Conservation (phyloP, 2,797 vertebrate species). For the Labeo calbasu region DNA sequence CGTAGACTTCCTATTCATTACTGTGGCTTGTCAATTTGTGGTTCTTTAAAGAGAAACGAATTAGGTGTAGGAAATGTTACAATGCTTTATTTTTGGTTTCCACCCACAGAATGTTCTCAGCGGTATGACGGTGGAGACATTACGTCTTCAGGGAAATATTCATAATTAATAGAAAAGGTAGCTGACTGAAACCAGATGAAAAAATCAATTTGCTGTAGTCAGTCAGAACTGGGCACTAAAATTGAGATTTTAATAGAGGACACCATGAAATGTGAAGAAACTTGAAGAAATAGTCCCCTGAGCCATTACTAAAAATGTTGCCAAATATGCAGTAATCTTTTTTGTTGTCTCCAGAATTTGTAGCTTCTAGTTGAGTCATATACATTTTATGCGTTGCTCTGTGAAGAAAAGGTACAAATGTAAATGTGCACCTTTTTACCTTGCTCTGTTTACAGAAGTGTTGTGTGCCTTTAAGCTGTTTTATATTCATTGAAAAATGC, state of each 20-base stretch:
- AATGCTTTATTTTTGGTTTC: slow-evolving; percentile 1
- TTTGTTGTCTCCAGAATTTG: neutral
- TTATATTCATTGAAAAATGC: slow-evolving; percentile 20
- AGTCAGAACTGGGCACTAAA: neutral
- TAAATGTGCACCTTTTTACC: neutral
- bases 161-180: slow-evolving; percentile 4
- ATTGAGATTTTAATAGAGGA: neutral
- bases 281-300: neutral
- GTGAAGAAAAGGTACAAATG: neutral
- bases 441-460: neutral
- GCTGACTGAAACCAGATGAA: neutral
- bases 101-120: slow-evolving; percentile 1
- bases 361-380: neutral
- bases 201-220: neutral
- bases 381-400: neutral
- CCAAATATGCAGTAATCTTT: neutral
- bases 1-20: slow-evolving; percentile 13
- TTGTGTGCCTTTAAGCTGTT: neutral
- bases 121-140: neutral
- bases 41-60: slow-evolving; percentile 6
- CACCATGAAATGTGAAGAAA: neutral
- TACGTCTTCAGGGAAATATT: neutral
- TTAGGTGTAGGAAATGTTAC: slow-evolving; percentile 17
- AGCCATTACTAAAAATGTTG: neutral
- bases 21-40: slow-evolving; percentile 5